Percentiles rank a stretch among this genome's conserved stretches.
phyloP scores from a whole-genome alignment of 1,140 invertebrate species.

The Heliothis subflexa region DNA sequence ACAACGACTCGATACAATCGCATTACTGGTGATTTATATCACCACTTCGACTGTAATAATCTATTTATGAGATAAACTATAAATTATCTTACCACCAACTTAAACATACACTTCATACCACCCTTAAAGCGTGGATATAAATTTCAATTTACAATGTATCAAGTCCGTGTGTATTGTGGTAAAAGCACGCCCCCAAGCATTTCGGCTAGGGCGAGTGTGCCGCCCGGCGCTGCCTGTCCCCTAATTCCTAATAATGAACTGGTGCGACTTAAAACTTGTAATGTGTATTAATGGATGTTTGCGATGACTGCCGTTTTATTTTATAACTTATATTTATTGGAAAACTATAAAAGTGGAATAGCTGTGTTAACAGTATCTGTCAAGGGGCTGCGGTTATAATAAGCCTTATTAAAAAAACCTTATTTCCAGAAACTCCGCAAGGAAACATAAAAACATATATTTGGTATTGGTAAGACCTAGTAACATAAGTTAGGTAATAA shows the following conservation, averaged over 20 bases:
- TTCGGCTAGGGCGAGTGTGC: constrained; percentile 12
- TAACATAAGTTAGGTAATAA: no score
- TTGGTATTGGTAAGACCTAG: no score
- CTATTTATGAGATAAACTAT: constrained; percentile 75
- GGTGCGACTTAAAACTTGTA: constrained; percentile 59
- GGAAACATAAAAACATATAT: no score
- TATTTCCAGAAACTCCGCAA: no score
- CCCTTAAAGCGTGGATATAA: neutral
- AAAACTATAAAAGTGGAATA: neutral
- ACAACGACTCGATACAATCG: constrained; percentile 60
- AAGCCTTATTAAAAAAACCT: no score
- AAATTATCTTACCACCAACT: constrained; percentile 54
- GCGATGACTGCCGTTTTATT: constrained; percentile 36
- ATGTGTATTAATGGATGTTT: constrained; percentile 52
- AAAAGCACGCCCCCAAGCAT: constrained; percentile 33
- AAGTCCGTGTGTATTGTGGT: neutral
- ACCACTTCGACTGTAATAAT: constrained; percentile 70
- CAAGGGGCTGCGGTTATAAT: no score
- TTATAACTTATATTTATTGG: constrained; percentile 36
- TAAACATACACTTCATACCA: neutral
- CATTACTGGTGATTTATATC: constrained; percentile 73
- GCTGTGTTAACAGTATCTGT: neutral
- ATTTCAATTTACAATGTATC: neutral
- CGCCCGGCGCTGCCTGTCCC: constrained; percentile 48
- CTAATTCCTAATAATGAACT: constrained; percentile 68